These are phyloP conservation scores for Andrena trimmerana DNA, from an alignment of 2,888 invertebrate species.

Conservation along the genomic window DNA sequence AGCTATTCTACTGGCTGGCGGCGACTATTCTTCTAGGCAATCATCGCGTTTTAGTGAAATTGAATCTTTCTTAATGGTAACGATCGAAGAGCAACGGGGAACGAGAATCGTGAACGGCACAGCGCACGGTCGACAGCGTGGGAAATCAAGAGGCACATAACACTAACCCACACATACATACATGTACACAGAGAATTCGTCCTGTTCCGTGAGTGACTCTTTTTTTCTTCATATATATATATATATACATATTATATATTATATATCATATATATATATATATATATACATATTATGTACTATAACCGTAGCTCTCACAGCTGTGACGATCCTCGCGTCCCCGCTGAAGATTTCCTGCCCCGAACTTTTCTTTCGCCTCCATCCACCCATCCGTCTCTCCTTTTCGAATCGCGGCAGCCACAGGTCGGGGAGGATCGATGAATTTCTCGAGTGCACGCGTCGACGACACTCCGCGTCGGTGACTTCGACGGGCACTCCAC, in stretches of 20 bases:
- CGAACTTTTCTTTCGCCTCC: neutral
- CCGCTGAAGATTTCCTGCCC: conserved; percentile 22
- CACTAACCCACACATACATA: neutral
- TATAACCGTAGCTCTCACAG: neutral
- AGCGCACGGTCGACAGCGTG: conserved; percentile 57
- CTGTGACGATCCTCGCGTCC: neutral
- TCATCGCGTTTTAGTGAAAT: conserved; percentile 78
- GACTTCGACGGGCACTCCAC: conserved; percentile 80
- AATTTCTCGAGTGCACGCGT: conserved; percentile 75
- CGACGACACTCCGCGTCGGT: conserved; percentile 71
- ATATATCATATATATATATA: neutral
- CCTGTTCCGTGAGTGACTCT: conserved; percentile 31
- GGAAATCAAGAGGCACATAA: conserved; percentile 60
- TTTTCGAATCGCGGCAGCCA: neutral
- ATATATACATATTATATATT: too few relatives aligned
- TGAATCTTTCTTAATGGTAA: conserved; percentile 72
- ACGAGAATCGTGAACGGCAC: conserved; percentile 10
- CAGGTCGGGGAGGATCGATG: conserved; percentile 52
- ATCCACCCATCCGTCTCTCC: neutral
- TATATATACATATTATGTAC: too few relatives aligned
- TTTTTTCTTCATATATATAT: neutral
- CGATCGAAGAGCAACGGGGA: conserved; percentile 32
- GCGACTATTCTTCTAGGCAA: conserved; percentile 76
- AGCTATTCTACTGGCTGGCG: conserved; percentile 60
- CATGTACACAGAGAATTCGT: neutral